Evolutionary conservation across 2,113 vertebrate genomes (phyloP), one percentile per base, ranked within the genome.

Genomic region (Tringa solitaria): DNA sequence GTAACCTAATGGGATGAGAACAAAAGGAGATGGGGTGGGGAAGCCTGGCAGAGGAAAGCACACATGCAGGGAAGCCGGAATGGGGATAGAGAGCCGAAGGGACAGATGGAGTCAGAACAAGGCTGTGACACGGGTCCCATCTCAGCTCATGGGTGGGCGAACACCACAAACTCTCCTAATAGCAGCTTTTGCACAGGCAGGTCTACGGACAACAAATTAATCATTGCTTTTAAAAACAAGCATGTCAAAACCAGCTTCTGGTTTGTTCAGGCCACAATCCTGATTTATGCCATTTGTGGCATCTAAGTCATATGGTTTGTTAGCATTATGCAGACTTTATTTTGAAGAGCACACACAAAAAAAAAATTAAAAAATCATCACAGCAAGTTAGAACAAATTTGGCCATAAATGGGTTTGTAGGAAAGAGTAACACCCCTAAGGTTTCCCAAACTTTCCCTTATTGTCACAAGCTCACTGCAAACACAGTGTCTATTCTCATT

Each of bases 201-300:
- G 9, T 48, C 37, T 14, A 6, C 9, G 39, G 67, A 53, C 57
- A 69, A 22, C 9, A 60, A 69, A 77, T 35, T n/a, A 14, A 56
- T 37, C 7, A 16, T 1, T 46, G 10, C 8, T 69, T 78, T 39
- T 23, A 24, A 91, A 84, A 54, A 14, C 27, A 50, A 67, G 26
- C n/a, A 10, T 5, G 9, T 59, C 48, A 53, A 85, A 54, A 17
- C 1, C 68, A 45, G n/a, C 12, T 30, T 72, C 53, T 61, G 33
- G 19, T 77, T 51, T 1, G 1, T 64, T 73, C 69, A 41, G 32
- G 45, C 39, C 50, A 26, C 1, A 0, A n/a, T 48, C 23, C 39
- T 81, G 41, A 70, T 69, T 53, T 63, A 54, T 17, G 67, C 11
- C 4, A 0, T 35, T 39, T 37, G 23, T 5, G 8, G 6, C 28